Evolutionary conservation across 2,113 vertebrate genomes (phyloP).

Genomic region (Archocentrus centrarchus): DNA sequence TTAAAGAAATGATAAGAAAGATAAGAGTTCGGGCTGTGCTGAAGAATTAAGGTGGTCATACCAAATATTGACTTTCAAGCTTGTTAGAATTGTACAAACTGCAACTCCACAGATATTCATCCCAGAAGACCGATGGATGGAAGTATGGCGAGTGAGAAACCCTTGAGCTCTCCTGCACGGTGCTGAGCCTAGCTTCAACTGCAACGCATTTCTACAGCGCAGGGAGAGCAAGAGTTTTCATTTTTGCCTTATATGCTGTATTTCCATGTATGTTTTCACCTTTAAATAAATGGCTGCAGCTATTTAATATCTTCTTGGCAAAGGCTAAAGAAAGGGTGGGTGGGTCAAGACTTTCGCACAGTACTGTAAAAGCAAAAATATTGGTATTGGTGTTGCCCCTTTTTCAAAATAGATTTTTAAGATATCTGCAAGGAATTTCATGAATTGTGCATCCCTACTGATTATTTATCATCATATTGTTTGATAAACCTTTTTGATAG

Average conservation of each 20-base stretch:
- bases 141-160: conserved; percentile 60
- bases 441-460: neutral
- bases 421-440: neutral
- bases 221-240: conserved; percentile 47
- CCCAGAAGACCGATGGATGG: conserved; percentile 65
- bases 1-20: too few species aligned
- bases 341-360: neutral
- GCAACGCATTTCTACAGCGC: conserved; percentile 49
- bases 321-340: neutral
- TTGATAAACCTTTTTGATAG: neutral
- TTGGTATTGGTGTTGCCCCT: neutral
- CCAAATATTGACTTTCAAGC: too few species aligned
- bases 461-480: neutral
- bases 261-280: too few species aligned
- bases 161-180: conserved; percentile 43
- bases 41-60: too few species aligned
- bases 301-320: neutral
- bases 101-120: conserved; percentile 75
- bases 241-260: too few species aligned
- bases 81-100: neutral
- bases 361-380: neutral
- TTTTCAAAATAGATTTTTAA: neutral
- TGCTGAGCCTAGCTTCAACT: conserved; percentile 37
- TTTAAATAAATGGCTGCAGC: neutral
- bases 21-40: too few species aligned